A percentile compares a stretch with the other conserved stretches of the same genome.
Evolutionary conservation across 2,888 invertebrate species (phyloP).

Genomic region (Xestoiulus laeticollis): DNA sequence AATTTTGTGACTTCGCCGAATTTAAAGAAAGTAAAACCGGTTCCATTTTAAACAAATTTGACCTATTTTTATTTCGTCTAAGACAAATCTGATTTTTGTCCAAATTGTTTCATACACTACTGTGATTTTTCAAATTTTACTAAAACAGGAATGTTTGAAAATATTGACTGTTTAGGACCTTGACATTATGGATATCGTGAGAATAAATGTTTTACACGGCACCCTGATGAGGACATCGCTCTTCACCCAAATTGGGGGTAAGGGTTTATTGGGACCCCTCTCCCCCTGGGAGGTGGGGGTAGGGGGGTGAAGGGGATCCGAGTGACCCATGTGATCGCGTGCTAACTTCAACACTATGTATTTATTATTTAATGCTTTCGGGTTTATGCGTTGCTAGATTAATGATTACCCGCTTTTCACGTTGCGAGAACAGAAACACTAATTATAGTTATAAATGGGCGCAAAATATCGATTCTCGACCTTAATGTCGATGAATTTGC

Average conservation of each 20-base stretch:
- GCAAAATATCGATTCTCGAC: conserved; percentile 1
- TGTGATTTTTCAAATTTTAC: no score
- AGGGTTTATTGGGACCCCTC: not conserved
- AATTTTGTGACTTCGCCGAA: no score
- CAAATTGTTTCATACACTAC: no score
- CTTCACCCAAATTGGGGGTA: not conserved
- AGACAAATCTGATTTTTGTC: no score
- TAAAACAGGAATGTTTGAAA: no score
- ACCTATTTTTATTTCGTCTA: no score
- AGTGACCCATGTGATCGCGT: not conserved
- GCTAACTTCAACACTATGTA: not conserved
- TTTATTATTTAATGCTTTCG: not conserved
- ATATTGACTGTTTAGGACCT: no score
- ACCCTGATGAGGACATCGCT: not conserved
- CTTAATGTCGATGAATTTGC: not conserved
- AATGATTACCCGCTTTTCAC: not conserved
- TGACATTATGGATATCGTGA: no score
- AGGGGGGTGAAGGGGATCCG: not conserved
- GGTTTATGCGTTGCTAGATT: not conserved
- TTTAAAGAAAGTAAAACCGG: no score
- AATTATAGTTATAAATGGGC: conserved; percentile 1
- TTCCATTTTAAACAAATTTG: no score
- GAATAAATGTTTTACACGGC: not conserved
- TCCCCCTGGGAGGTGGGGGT: not conserved
- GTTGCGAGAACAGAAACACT: conserved; percentile 1